phyloP scores from a whole-genome alignment of 2,797 vertebrate genomes.

The Notolepis coatsorum region DNA sequence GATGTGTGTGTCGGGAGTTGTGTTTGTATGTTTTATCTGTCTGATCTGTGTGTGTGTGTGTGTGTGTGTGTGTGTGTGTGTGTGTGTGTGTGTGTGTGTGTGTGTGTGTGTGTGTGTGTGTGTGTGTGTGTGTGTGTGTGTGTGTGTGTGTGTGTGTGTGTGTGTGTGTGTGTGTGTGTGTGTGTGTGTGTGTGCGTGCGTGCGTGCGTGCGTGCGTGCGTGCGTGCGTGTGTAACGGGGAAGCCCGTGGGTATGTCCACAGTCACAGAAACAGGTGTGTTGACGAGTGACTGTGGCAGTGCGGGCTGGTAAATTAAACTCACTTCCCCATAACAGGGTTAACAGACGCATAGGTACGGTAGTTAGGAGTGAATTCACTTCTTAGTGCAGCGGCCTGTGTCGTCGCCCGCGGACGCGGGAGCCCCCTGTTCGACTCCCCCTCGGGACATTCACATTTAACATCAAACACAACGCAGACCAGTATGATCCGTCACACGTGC shows the following conservation, averaged over 20 bases:
- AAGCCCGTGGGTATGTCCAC: not conserved
- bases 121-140: not conserved
- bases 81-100: not conserved
- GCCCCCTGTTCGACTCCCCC: no score
- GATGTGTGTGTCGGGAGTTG: not conserved
- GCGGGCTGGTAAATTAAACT: not conserved
- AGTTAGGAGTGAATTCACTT: no score
- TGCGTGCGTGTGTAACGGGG: not conserved
- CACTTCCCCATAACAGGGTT: no score
- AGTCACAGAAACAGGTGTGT: not conserved
- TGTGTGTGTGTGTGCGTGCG: not conserved
- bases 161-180: not conserved
- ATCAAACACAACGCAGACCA: no score
- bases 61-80: not conserved
- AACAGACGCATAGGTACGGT: no score
- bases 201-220: not conserved
- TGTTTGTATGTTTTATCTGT: not conserved
- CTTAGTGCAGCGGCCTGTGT: no score
- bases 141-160: constrained; percentile 1
- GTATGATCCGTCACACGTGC: no score
- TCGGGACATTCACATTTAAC: no score
- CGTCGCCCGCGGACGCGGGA: no score
- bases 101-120: not conserved
- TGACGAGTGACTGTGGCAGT: not conserved
- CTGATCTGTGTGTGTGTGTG: not conserved